Evolutionary conservation across 2,797 vertebrate species (phyloP).

Genomic region (Telmatherina bonti): DNA sequence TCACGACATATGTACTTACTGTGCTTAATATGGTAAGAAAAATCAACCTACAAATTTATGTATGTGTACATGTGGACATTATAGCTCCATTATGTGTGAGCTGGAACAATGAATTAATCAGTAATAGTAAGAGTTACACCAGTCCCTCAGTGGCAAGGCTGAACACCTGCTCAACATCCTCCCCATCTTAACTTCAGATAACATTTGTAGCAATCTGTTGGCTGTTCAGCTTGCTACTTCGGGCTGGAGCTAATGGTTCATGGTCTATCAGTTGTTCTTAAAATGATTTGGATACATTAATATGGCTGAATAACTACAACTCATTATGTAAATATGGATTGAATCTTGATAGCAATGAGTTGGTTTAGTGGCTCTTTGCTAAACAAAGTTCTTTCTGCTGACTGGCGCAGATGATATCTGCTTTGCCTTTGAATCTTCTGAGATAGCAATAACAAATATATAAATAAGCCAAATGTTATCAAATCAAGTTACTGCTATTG

Average conservation of each 20-base stretch:
- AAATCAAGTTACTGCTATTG: not conserved
- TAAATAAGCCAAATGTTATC: not conserved
- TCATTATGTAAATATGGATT: too few species aligned
- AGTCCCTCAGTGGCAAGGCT: too few species aligned
- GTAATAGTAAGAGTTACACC: too few species aligned
- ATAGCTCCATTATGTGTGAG: not conserved
- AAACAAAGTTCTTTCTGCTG: not conserved
- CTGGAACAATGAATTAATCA: not conserved
- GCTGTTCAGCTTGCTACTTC: not conserved
- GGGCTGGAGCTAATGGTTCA: not conserved
- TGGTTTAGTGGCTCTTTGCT: too few species aligned
- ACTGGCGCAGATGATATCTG: not conserved
- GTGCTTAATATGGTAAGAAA: slow-evolving; percentile 91
- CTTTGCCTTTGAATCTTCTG: not conserved
- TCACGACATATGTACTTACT: slow-evolving; percentile 92
- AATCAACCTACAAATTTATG: not conserved
- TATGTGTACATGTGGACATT: not conserved
- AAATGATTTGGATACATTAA: too few species aligned
- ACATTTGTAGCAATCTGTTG: too few species aligned
- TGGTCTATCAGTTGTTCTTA: not conserved
- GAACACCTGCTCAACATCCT: not conserved
- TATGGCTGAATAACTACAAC: too few species aligned
- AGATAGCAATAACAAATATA: not conserved
- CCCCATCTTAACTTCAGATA: not conserved
- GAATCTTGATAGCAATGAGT: too few species aligned